phyloP scores from a whole-genome alignment of 2,797 vertebrate genomes.

The Molossus molossus region DNA sequence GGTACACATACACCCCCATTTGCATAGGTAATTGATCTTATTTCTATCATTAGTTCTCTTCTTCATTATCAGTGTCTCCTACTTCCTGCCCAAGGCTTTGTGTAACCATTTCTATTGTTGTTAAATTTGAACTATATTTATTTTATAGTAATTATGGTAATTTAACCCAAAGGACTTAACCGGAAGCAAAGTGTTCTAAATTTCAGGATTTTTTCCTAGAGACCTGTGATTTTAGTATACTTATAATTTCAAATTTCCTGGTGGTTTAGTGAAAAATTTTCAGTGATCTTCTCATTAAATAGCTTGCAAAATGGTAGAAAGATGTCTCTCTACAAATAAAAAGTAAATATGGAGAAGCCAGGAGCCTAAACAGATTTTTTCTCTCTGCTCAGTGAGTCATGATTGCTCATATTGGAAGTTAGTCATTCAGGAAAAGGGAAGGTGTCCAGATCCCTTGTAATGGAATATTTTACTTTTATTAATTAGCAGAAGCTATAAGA shows the following conservation, averaged over 20 bases:
- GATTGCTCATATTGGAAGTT: constrained; percentile 14
- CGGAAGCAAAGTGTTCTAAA: background rate
- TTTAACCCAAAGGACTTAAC: background rate
- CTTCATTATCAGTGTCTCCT: background rate
- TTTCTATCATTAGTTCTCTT: background rate
- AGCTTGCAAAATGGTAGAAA: constrained; percentile 1
- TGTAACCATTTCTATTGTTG: background rate
- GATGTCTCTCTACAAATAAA: background rate
- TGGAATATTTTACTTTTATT: constrained; percentile 45
- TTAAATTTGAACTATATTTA: constrained; percentile 32
- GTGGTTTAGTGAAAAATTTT: background rate
- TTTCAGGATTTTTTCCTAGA: background rate
- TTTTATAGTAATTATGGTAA: background rate
- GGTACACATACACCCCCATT: background rate
- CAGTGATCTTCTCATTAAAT: background rate
- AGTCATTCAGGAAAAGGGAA: background rate
- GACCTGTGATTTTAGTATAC: background rate
- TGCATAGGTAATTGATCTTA: constrained; percentile 19
- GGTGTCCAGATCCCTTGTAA: constrained; percentile 3
- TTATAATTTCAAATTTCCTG: constrained; percentile 49
- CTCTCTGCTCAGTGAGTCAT: background rate
- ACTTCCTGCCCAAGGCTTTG: background rate
- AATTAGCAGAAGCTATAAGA: constrained; percentile 13
- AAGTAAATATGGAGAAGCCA: background rate
- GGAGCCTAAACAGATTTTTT: background rate